phyloP scores from a whole-genome alignment of 30 jellyfish, hydroid and myxozoan species.

The Aurelia coerulea region DNA sequence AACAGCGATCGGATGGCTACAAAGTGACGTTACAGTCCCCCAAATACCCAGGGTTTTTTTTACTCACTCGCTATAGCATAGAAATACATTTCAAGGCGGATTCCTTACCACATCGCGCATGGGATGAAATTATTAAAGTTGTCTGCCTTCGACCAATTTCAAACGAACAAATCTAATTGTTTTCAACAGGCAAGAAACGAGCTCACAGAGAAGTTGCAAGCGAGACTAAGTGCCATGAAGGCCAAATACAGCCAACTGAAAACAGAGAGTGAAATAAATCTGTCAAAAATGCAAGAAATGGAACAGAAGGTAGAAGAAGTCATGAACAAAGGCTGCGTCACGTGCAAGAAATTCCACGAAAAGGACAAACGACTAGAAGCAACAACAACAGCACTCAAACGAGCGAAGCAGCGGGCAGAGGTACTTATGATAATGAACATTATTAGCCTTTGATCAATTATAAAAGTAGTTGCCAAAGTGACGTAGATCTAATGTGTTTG shows the following conservation, averaged over 20 bases:
- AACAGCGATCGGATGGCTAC: too few species aligned
- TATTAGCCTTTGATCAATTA: too few species aligned
- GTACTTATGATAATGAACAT: background rate
- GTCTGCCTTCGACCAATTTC: too few species aligned
- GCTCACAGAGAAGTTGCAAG: slow-evolving; percentile 5
- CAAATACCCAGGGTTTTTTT: too few species aligned
- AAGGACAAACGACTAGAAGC: slow-evolving; percentile 21
- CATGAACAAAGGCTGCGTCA: slow-evolving; percentile 27
- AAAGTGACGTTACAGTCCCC: too few species aligned
- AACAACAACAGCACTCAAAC: background rate
- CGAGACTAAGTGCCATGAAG: background rate
- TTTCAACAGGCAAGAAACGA: slow-evolving; percentile 27
- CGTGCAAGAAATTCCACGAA: slow-evolving; percentile 28
- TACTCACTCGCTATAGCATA: too few species aligned
- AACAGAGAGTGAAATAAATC: background rate
- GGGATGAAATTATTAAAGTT: too few species aligned
- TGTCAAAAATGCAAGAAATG: slow-evolving; percentile 4
- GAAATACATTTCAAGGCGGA: too few species aligned
- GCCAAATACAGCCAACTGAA: background rate
- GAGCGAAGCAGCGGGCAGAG: slow-evolving; percentile 10
- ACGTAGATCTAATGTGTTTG: too few species aligned
- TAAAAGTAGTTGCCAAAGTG: too few species aligned
- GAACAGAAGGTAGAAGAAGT: background rate
- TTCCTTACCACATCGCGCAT: too few species aligned
- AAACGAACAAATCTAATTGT: too few species aligned